Percentiles rank a stretch among this genome's conserved stretches.
phyloP scores from a whole-genome alignment of 1,140 invertebrate genomes.

The Bursaphelenchus mucronatus region DNA sequence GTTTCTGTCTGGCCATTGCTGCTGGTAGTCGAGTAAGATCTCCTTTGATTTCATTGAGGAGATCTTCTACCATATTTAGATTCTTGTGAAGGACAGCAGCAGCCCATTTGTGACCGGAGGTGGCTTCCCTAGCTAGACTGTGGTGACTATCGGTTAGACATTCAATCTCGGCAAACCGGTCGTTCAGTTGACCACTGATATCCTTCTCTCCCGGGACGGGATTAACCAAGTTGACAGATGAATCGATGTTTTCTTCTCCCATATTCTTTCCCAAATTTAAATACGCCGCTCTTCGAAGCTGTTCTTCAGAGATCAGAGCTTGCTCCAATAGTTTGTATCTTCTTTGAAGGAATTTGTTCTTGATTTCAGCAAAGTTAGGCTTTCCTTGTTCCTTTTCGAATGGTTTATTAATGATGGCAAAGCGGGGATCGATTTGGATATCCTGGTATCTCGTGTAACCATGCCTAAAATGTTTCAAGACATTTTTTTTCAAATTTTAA shows the following conservation, averaged over 20 bases:
- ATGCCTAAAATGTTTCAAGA: slow-evolving; percentile 64
- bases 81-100: slow-evolving; percentile 97
- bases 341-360: slow-evolving; percentile 95
- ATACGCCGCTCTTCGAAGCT: slow-evolving; percentile 89
- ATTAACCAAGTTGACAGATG: slow-evolving; percentile 18
- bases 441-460: slow-evolving; percentile 99
- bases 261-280: slow-evolving; percentile 91
- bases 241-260: slow-evolving; percentile 70
- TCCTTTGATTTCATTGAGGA: slow-evolving; percentile 97
- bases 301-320: slow-evolving; percentile 96
- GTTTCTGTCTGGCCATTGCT: slow-evolving; percentile 75
- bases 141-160: slow-evolving; percentile 90
- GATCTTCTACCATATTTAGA: slow-evolving; percentile 92
- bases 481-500: slow-evolving; percentile 3
- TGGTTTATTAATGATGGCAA: slow-evolving; percentile 96
- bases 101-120: slow-evolving; percentile 90
- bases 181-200: slow-evolving; percentile 70
- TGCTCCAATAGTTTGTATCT: slow-evolving; percentile 97
- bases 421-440: slow-evolving; percentile 91
- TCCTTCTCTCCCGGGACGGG: neutral
- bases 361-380: slow-evolving; percentile 95
- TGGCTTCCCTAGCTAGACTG: slow-evolving; percentile 88
- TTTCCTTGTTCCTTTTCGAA: slow-evolving; percentile 98
- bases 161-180: slow-evolving; percentile 78
- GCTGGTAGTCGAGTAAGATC: slow-evolving; percentile 93